Evolutionary conservation across 1,140 invertebrate species (phyloP), one percentile per base, ranked within the genome.

Genomic region (Muscidifurax raptorellus): DNA sequence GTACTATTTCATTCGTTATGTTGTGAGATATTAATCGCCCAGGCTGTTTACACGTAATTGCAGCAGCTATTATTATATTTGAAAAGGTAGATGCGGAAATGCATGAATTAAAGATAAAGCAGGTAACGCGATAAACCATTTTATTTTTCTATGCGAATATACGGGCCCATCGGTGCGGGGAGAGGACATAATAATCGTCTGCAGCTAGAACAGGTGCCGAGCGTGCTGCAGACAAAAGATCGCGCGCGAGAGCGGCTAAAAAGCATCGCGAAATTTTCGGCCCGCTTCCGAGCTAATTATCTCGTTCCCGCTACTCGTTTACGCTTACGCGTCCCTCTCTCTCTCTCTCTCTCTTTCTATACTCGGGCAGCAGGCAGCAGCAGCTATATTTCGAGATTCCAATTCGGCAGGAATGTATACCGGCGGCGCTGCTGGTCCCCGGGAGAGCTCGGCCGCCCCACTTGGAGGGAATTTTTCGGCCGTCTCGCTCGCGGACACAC

Each of bases 401-500:
- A 82, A 83, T 83, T 83, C 78, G 85, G 85, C 85, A 86, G 77
- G 81, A 82, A 80, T 83, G 85, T 79, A 75, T 44, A 75, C 78
- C 85, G 84, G 86, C 86, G 85, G 84, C 78, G 84, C 85, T 79
- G 64, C 79, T 69, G 69, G 88, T 84, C 72, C 85, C 86, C 86
- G 87, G 85, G 87, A 85, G 83, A 85, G 78, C 83, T 80, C 44
- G 67, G 69, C 52, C 72, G 83, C 72, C 83, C 83, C 78, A 80
- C 83, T 80, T 67, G 64, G 85, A 84, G 83, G 52, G 88, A 86
- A 87, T 87, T 87, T 84, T 87, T 86, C 86, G 85, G 86, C 84
- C 82, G 76, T 86, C 66, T 69, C 74, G 78, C 81, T 84, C 72
- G 74, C 72, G 52, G 15, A 72, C 59, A 84, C 82, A 78, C 82